Evolutionary conservation across 2,113 vertebrate genomes (phyloP).

Genomic region (Petrocephalus microphthalmus): DNA sequence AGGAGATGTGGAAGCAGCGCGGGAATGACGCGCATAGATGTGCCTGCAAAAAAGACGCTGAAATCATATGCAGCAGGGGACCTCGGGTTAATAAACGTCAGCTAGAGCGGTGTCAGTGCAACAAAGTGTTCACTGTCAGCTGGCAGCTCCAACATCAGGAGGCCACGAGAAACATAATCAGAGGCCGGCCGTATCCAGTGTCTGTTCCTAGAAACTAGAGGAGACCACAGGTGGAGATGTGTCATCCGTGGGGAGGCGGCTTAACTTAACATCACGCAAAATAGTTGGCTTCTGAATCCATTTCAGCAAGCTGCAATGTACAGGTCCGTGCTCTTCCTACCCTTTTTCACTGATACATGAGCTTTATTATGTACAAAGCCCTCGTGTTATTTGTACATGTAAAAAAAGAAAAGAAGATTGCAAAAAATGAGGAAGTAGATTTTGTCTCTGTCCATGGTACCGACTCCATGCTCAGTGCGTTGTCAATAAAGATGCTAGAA

Average conservation of each 20-base stretch:
- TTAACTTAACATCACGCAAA: background rate
- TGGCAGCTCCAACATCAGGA: conserved; percentile 25
- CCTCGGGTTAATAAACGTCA: conserved; percentile 28
- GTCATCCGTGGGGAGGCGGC: background rate
- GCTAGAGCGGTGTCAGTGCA: background rate
- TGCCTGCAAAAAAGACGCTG: background rate
- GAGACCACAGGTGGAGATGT: conserved; percentile 20
- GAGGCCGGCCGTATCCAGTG: background rate
- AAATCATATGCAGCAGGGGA: conserved; percentile 16
- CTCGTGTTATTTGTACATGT: background rate
- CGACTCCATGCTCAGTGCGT: background rate
- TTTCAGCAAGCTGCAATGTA: background rate
- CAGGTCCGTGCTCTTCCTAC: background rate
- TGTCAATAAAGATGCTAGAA: background rate
- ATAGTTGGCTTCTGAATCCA: background rate
- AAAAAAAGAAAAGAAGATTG: background rate
- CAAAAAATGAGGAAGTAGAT: background rate
- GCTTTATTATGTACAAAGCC: background rate
- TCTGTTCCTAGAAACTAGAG: conserved; percentile 16
- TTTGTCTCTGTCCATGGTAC: conserved; percentile 15
- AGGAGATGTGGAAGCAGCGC: background rate
- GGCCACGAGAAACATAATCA: conserved; percentile 31
- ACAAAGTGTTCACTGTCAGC: conserved; percentile 25
- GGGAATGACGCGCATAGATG: background rate
- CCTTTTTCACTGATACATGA: background rate